Conservation (phyloP, 2,113 vertebrate genomes). For the Turdus rufiventris region DNA sequence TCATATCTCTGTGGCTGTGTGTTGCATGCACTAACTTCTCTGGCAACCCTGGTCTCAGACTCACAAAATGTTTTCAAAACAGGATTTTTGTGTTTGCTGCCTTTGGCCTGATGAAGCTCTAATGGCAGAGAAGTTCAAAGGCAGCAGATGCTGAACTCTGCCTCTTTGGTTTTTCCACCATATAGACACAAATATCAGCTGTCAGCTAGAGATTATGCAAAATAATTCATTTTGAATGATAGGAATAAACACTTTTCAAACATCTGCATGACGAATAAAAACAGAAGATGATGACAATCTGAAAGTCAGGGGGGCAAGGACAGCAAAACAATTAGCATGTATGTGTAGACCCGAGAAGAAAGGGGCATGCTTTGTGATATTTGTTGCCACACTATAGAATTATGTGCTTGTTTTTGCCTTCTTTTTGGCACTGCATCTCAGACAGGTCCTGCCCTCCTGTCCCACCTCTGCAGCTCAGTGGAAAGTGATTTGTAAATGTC, state of each 20-base stretch:
- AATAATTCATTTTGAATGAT: not conserved
- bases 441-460: not conserved
- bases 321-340: not conserved
- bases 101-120: not conserved
- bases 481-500: not conserved
- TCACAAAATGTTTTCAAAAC: not conserved
- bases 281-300: not conserved
- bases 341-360: not conserved
- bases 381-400: not conserved
- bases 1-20: not conserved
- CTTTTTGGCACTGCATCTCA: not conserved
- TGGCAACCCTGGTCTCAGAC: not conserved
- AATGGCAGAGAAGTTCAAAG: not conserved
- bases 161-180: not conserved
- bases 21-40: not conserved
- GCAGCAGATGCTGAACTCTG: not conserved
- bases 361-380: not conserved
- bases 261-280: not conserved
- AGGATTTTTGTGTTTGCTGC: not conserved
- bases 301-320: not conserved
- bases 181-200: not conserved
- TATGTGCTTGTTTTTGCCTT: not conserved
- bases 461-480: not conserved
- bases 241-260: constrained; percentile 1
- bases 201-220: not conserved